Evolutionary conservation across 1,140 invertebrate genomes (phyloP).

Genomic region (Plodia interpunctella): DNA sequence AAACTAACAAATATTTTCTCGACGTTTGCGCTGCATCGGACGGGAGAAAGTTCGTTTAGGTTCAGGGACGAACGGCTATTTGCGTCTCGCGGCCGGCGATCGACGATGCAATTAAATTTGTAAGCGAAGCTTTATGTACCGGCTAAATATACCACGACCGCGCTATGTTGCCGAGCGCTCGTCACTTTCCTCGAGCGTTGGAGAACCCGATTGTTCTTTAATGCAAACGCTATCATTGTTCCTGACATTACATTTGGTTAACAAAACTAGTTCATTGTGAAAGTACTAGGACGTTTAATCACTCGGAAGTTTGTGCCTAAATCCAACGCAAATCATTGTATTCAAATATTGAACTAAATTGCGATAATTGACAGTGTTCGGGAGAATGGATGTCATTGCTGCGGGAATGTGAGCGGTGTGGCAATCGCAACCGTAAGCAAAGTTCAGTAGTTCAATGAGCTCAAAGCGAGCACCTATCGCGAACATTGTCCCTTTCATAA

Average conservation of each 20-base stretch:
- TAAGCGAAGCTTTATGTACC: slow-evolving; percentile 67
- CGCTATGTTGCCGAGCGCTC: slow-evolving; percentile 48
- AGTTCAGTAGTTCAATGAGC: slow-evolving; percentile 64
- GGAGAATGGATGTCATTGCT: slow-evolving; percentile 38
- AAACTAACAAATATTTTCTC: slow-evolving; percentile 33
- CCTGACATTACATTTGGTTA: slow-evolving; percentile 10
- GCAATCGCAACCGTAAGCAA: slow-evolving; percentile 57
- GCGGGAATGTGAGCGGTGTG: slow-evolving; percentile 46
- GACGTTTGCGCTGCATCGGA: slow-evolving; percentile 23
- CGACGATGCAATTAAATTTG: slow-evolving; percentile 73
- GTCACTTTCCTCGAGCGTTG: slow-evolving; percentile 34
- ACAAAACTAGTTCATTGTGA: slow-evolving; percentile 11
- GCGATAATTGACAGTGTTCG: slow-evolving; percentile 12
- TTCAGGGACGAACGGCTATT: slow-evolving; percentile 72
- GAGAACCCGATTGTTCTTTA: slow-evolving; percentile 28
- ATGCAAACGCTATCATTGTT: slow-evolving; percentile 17
- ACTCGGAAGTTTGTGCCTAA: slow-evolving; percentile 6
- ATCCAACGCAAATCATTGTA: slow-evolving; percentile 12
- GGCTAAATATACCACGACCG: slow-evolving; percentile 61
- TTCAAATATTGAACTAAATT: slow-evolving; percentile 28
- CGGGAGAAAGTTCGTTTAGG: slow-evolving; percentile 67
- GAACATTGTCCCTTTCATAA: slow-evolving; percentile 54
- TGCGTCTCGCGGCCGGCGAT: slow-evolving; percentile 67
- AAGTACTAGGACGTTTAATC: slow-evolving; percentile 9
- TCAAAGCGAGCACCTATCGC: slow-evolving; percentile 37